Evolutionary conservation across 1,140 invertebrate genomes (phyloP).

Genomic region (Penaeus indicus): DNA sequence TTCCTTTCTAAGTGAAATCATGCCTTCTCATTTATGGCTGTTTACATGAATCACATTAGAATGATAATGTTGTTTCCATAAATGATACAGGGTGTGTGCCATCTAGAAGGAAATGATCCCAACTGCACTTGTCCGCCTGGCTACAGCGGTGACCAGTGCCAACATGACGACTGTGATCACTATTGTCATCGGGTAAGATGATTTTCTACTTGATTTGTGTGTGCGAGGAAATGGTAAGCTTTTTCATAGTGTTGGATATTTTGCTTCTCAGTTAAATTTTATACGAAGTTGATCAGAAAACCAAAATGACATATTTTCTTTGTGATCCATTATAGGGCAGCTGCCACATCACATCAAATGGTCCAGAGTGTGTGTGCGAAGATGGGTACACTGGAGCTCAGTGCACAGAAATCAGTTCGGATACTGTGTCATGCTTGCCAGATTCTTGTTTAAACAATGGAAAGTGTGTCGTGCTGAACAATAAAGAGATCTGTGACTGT

Average conservation of each 20-base stretch:
- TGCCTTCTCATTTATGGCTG: too few relatives aligned
- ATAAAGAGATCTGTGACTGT: conserved; percentile 69
- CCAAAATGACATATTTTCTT: not conserved
- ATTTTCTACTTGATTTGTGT: conserved; percentile 19
- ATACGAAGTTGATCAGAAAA: not conserved
- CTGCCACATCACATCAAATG: conserved; percentile 62
- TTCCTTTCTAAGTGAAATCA: too few relatives aligned
- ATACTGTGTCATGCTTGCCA: conserved; percentile 50
- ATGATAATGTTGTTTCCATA: too few relatives aligned
- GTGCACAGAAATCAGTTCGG: conserved; percentile 66
- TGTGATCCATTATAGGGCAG: conserved; percentile 61
- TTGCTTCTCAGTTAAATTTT: too few relatives aligned
- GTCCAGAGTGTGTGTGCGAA: conserved; percentile 68
- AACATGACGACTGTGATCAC: conserved; percentile 69
- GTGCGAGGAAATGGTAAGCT: not conserved
- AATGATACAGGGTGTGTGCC: conserved; percentile 67
- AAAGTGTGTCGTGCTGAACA: conserved; percentile 67
- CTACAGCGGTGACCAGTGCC: conserved; percentile 67
- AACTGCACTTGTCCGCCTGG: conserved; percentile 67
- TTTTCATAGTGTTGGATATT: not conserved
- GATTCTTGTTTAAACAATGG: conserved; percentile 58
- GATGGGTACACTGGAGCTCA: conserved; percentile 67
- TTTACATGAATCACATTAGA: too few relatives aligned
- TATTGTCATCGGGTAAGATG: conserved; percentile 69
- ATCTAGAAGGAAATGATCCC: conserved; percentile 61